Evolutionary conservation across 2,113 vertebrate genomes (phyloP).

Genomic region (Burhinus oedicnemus): DNA sequence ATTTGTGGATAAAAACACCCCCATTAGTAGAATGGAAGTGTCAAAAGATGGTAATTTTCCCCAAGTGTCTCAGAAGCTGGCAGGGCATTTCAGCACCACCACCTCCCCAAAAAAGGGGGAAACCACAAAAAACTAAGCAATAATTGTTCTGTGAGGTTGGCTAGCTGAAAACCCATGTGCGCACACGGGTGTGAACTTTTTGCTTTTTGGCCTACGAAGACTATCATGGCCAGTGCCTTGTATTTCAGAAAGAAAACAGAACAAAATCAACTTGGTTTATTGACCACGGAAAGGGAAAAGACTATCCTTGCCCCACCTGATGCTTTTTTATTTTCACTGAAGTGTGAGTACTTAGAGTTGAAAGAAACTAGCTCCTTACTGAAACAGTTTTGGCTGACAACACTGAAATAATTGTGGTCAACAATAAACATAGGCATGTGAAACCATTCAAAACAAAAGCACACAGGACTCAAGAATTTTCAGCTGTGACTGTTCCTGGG

Average conservation of each 20-base stretch:
- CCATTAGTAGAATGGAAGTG: not conserved
- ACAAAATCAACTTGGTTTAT: not conserved
- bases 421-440: not conserved
- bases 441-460: not conserved
- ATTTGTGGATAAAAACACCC: not conserved
- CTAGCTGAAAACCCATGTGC: not conserved
- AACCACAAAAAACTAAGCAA: not conserved
- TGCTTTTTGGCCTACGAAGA: not conserved
- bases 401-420: not conserved
- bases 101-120: rapidly evolving
- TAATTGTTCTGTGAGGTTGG: not conserved
- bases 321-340: not conserved
- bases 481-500: not conserved
- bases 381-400: not conserved
- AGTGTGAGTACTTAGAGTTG: not conserved
- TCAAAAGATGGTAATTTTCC: not conserved
- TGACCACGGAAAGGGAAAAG: not conserved
- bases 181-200: not conserved
- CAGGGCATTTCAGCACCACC: not conserved
- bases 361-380: not conserved
- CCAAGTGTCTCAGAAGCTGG: not conserved
- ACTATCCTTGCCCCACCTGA: not conserved
- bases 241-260: not conserved
- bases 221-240: not conserved
- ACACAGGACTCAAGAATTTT: not conserved